Evolutionary conservation across 2,888 invertebrate genomes (phyloP).

Genomic region (Lacanobia oleracea): DNA sequence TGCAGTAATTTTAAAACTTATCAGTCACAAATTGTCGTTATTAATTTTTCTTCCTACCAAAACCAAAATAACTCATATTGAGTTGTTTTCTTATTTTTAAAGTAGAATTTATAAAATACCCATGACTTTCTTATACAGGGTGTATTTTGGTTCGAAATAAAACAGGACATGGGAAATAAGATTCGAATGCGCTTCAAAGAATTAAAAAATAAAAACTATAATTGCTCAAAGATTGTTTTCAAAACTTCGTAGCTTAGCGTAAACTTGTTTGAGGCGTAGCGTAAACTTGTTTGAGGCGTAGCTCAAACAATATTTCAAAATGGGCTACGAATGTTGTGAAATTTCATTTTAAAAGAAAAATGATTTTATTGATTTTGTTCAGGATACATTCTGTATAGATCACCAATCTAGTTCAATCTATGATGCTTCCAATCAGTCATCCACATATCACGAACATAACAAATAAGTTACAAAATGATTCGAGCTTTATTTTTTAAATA

Average conservation of each 20-base stretch:
- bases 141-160: constrained; percentile 16
- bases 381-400: background rate
- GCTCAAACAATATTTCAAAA: no score
- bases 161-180: background rate
- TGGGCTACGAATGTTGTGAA: no score
- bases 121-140: background rate
- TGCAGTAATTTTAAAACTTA: background rate
- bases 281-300: background rate
- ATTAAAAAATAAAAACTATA: background rate
- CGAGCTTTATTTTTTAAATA: constrained; percentile 51
- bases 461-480: constrained; percentile 52
- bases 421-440: constrained; percentile 47
- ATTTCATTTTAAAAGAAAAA: background rate
- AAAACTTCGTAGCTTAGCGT: background rate
- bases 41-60: constrained; percentile 21
- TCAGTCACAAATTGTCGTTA: constrained; percentile 5
- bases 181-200: background rate
- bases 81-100: constrained; percentile 16
- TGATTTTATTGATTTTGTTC: background rate
- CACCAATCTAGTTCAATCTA: constrained; percentile 33
- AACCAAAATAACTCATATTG: constrained; percentile 30
- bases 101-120: background rate
- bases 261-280: background rate
- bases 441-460: constrained; percentile 64
- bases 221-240: constrained; percentile 5